phyloP scores from a whole-genome alignment of 2,797 vertebrate species.

The Hirundo rustica region DNA sequence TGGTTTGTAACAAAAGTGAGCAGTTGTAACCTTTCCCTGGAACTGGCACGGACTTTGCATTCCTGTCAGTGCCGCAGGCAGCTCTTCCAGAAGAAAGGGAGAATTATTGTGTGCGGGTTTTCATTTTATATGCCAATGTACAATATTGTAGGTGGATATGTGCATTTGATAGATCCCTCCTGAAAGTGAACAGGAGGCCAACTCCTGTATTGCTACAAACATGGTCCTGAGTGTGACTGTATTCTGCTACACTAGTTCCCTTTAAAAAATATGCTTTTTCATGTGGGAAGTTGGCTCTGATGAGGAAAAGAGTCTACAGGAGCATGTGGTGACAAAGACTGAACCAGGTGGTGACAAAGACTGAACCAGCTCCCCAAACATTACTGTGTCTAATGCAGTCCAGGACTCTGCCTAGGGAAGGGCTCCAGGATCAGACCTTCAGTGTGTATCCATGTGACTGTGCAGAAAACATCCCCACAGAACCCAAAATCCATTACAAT shows the following conservation, averaged over 20 bases:
- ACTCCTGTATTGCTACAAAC: background rate
- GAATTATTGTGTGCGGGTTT: background rate
- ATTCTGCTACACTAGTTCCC: background rate
- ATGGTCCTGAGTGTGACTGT: accelerated
- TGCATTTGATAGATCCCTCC: background rate
- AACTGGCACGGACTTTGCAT: background rate
- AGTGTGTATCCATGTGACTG: accelerated
- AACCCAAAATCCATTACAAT: background rate
- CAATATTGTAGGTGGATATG: background rate
- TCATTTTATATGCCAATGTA: background rate
- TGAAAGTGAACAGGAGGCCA: background rate
- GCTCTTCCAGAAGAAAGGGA: background rate
- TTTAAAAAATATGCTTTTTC: background rate
- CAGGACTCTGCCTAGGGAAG: background rate
- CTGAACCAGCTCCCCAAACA: background rate
- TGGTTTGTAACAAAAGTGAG: background rate
- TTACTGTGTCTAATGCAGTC: background rate
- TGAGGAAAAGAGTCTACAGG: background rate
- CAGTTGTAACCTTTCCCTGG: background rate
- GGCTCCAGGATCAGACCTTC: background rate
- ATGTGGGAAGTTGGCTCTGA: background rate
- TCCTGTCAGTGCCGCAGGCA: background rate
- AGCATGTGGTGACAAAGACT: background rate
- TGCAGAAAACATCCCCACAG: background rate
- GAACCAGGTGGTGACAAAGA: background rate